Evolutionary conservation across 2,888 invertebrate species (phyloP).

Genomic region (Anaspis maculata): DNA sequence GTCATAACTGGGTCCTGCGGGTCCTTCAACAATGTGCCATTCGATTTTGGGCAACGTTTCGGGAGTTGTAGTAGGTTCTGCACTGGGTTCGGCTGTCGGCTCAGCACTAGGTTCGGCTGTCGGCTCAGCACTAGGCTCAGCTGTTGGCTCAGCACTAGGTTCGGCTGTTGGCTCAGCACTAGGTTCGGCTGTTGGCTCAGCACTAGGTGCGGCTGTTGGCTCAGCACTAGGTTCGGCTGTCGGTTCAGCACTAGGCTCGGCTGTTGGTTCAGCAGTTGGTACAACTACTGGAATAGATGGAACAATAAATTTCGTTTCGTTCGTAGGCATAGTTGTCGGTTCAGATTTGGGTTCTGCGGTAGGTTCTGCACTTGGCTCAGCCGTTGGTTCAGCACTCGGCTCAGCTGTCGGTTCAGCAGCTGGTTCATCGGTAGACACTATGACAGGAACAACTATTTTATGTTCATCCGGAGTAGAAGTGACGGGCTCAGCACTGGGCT

Average conservation of each 20-base stretch:
- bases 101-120: conserved; percentile 10
- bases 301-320: too few relatives aligned
- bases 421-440: conserved; percentile 13
- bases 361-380: conserved; percentile 8
- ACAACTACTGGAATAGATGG: too few relatives aligned
- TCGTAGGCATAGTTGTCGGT: conserved; percentile 3
- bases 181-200: conserved; percentile 32
- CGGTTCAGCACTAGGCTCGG: conserved; percentile 15
- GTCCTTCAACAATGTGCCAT: too few relatives aligned
- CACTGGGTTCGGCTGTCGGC: conserved; percentile 6
- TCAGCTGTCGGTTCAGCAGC: conserved; percentile 18
- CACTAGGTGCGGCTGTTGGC: conserved; percentile 2
- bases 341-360: conserved; percentile 7
- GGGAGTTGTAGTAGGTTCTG: conserved; percentile 19
- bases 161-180: conserved; percentile 27
- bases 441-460: conserved; percentile 2
- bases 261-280: conserved; percentile 23
- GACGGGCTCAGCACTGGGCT: conserved; percentile 2
- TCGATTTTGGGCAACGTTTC: background rate
- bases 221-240: conserved; percentile 5
- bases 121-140: conserved; percentile 31
- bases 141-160: conserved; percentile 9
- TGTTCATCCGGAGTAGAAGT: conserved; percentile 2
- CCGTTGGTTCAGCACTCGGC: conserved; percentile 11
- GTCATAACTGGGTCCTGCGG: too few relatives aligned